These are phyloP conservation scores for Zapus hudsonius DNA, from an alignment of 2,113 vertebrate species.

Conservation along the genomic window DNA sequence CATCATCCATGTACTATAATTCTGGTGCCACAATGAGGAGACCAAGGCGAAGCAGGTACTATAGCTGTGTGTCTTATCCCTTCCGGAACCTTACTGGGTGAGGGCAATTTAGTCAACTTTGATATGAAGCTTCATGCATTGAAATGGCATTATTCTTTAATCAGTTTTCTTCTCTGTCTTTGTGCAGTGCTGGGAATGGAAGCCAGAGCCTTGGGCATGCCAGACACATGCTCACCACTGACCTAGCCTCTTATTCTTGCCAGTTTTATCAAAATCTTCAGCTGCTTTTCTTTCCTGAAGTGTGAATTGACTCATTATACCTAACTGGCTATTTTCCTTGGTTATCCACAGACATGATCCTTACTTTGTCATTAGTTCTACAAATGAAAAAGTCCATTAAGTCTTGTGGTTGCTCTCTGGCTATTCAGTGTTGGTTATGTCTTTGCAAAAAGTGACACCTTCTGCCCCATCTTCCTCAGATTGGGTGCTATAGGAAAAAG, in stretches of 20 bases:
- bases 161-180: not conserved
- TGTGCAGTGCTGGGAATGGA: not conserved
- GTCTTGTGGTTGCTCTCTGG: not conserved
- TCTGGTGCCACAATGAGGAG: not conserved
- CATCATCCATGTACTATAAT: not conserved
- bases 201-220: not conserved
- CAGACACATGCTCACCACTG: not conserved
- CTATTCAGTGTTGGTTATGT: not conserved
- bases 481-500: not conserved
- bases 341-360: not conserved
- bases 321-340: not conserved
- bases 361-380: not conserved
- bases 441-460: constrained; percentile 5
- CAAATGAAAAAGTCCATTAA: not conserved
- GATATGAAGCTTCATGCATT: not conserved
- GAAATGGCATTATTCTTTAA: not conserved
- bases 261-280: not conserved
- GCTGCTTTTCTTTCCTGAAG: not conserved
- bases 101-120: not conserved
- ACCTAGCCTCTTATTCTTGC: not conserved
- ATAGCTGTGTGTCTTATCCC: not conserved
- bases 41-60: not conserved
- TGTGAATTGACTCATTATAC: not conserved
- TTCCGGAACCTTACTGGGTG: not conserved
- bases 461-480: not conserved